Evolutionary conservation across 2,797 vertebrate species (phyloP).

Genomic region (Sebastes matsubarae): DNA sequence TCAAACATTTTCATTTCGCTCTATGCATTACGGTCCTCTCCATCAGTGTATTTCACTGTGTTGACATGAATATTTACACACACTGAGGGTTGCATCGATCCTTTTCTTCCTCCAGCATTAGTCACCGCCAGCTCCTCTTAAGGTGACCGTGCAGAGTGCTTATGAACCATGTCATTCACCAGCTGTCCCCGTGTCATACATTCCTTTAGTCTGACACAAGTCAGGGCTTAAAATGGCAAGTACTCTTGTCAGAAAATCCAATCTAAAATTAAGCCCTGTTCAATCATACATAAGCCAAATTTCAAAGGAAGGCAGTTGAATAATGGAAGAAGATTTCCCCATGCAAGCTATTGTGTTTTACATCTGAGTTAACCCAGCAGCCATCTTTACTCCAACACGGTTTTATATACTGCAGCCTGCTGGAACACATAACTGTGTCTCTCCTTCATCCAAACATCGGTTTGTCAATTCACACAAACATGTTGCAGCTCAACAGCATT

Average conservation of each 20-base stretch:
- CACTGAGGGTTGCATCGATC: constrained; percentile 25
- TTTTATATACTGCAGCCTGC: background rate
- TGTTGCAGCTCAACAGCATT: constrained; percentile 9
- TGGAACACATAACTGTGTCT: background rate
- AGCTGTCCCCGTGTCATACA: constrained; percentile 12
- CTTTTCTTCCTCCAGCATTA: background rate
- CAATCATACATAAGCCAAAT: constrained; percentile 45
- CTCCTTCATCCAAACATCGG: background rate
- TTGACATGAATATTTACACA: constrained; percentile 33
- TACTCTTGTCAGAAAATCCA: constrained; percentile 50
- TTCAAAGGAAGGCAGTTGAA: constrained; percentile 45
- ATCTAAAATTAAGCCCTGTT: constrained; percentile 61
- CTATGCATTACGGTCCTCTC: background rate
- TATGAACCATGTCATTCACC: constrained; percentile 38
- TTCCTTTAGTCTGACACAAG: constrained; percentile 19
- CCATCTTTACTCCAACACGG: background rate
- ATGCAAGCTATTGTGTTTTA: constrained; percentile 25
- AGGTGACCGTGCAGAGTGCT: constrained; percentile 20
- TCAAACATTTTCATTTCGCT: background rate
- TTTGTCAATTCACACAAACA: constrained; percentile 15
- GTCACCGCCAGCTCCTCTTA: background rate
- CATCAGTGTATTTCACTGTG: background rate
- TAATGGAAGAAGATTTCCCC: constrained; percentile 39
- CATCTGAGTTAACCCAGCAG: background rate
- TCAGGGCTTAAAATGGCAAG: constrained; percentile 50